Evolutionary conservation across 2,797 vertebrate genomes (phyloP), one percentile per base, ranked within the genome.

Genomic region (Dallia pectoralis): DNA sequence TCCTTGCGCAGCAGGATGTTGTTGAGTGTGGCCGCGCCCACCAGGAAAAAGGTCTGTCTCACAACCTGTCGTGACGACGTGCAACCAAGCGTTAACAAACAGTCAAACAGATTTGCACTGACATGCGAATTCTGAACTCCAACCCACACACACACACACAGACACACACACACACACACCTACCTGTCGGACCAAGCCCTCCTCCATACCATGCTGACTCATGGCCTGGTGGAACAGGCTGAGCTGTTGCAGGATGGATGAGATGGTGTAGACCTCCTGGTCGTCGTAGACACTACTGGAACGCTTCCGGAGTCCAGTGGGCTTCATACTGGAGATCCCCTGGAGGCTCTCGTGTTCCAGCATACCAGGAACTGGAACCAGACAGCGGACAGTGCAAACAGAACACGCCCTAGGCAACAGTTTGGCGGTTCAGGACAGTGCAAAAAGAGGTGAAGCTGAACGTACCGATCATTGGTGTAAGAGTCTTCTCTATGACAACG

Each of bases 1-100:
- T 99, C 97, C 88, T 99, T 99, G 74, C 97, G 95, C 27, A 99
- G 95, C 85, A 99, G 94, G 77, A 99, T 96, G 82, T 93, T 96
- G 83, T 99, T 99, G 72, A 99, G 93, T 4, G 96, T 93, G 71
- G 92, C 89, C 0, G 97, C 92, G 4, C 95, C 95, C 0, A 98
- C 91, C 25, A 97, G 84, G 86, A 93, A 98, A 91, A 99, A 97
- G 66, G 97, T 91, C 85, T 99, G 98, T 84, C 95, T 96, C 80
- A 96, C 83, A 0, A 84, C 91, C 89, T 99, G 97, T 78, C 22
- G 51, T n/a, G 51, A 22, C 19, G 22, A 53, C n/a, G n/a, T 6
- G 11, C 40, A 12, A 44, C 40, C 11, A 9, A 44, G 36, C 9
- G 36, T 40, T 7, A 40, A 40, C 36, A 40, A 40, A 40, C 6